Base-by-base conservation (phyloP, 2,113 vertebrate species). In the Sterna hirundo region DNA sequence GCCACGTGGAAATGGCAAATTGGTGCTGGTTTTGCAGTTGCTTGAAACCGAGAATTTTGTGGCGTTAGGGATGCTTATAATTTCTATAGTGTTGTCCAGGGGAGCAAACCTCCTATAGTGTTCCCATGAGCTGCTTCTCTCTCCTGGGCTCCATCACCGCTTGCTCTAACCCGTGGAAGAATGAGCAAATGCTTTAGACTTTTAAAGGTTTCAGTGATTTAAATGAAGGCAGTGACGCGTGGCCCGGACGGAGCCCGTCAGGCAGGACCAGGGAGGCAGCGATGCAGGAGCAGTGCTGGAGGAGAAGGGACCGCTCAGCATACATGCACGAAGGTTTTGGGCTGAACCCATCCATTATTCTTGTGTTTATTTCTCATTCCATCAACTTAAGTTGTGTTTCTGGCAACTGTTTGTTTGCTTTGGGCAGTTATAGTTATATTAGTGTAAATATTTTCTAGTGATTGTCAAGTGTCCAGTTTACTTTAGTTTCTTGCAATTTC, bases 341-440 rank as follows among this genome's bases (percentile, higher is more conserved):
- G 68, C 68, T 81, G 72, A 90, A 85, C 71, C 64, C 84, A 88
- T 94, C 52, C 52, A 6, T 89, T 95, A 88, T 83, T 83, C 70
- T 75, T 30, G 25, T 97, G 96, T 96, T 97, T 97, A 91, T 96
- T 97, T 96, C 94, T 86, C 4, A 38, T 97, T 92, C 93, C 69
- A 90, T 92, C 94, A 95, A 68, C 61, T 92, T 71, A 83, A 95
- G 84, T 92, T 97, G 90, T 81, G 70, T 79, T 90, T 94, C 93
- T 95, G 90, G 95, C 96, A 91, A 96, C 57, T 97, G 78, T 90
- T 97, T 97, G 86, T 96, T 97, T 97, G 74, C 94, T 97, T 97
- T 96, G 94, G 86, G 94, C 75, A 93, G 77, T 88, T 93, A 60
- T 68, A 83, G 54, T 88, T 88, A 77, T 47, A 84, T 81, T 83